phyloP scores from a whole-genome alignment of 2,113 vertebrate species.

The Notothenia coriiceps region DNA sequence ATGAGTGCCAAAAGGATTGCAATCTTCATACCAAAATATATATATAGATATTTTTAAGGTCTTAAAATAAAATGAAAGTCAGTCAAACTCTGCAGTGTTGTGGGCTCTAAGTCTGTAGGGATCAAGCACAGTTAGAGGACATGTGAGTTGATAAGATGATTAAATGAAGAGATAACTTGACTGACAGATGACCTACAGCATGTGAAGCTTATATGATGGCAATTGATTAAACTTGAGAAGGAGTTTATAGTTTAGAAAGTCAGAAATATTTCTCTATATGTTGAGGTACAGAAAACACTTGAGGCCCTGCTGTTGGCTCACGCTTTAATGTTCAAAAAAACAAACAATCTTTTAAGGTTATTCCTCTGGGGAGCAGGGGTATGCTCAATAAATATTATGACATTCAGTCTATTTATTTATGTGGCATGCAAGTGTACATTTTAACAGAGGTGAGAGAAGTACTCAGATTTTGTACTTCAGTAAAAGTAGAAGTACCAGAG shows the following conservation, averaged over 20 bases:
- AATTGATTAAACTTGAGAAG: no score
- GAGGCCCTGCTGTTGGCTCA: no score
- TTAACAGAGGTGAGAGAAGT: not conserved
- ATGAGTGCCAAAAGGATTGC: not conserved
- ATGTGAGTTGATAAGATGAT: slow-evolving; percentile 66
- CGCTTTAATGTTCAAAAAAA: no score
- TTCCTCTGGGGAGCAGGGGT: no score
- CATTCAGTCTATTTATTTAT: not conserved
- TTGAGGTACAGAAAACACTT: no score
- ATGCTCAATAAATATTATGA: no score
- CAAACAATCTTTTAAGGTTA: no score
- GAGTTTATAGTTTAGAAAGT: no score
- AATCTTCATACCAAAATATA: not conserved
- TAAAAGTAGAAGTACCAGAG: no score
- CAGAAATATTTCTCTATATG: no score
- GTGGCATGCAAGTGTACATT: not conserved
- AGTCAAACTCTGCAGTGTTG: not conserved
- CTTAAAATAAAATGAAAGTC: not conserved
- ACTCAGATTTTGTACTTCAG: no score
- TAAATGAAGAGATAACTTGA: slow-evolving; percentile 71
- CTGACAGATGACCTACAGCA: slow-evolving; percentile 63
- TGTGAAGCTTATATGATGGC: slow-evolving; percentile 24
- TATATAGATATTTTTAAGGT: not conserved
- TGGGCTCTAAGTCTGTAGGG: slow-evolving; percentile 41
- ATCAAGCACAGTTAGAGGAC: slow-evolving; percentile 33